Percentiles rank a stretch among this genome's conserved stretches.
These are phyloP conservation scores for Chloroclystis v-ata DNA, from an alignment of 2,888 invertebrate species.

Conservation along the genomic window DNA sequence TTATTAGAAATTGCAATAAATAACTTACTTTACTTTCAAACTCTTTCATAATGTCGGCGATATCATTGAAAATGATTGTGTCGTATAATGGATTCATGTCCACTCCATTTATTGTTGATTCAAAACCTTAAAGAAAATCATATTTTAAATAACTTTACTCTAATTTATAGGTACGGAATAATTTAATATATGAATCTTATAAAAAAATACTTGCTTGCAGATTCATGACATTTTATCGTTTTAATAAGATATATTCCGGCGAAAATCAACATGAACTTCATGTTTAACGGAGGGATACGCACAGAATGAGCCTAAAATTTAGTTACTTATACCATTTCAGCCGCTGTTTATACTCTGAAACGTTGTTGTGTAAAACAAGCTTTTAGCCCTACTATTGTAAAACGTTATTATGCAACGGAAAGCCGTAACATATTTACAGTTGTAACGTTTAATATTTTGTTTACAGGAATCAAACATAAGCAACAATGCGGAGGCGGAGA, in stretches of 20 bases:
- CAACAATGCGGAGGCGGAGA: slow-evolving; percentile 84
- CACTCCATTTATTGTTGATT: slow-evolving; percentile 38
- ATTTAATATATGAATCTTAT: no score
- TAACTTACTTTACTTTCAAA: slow-evolving; percentile 54
- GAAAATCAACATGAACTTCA: slow-evolving; percentile 23
- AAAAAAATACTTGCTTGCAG: slow-evolving; percentile 50
- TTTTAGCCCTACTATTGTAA: slow-evolving; percentile 20
- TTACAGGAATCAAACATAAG: slow-evolving; percentile 61
- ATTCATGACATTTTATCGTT: slow-evolving; percentile 41
- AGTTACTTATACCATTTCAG: slow-evolving; percentile 20
- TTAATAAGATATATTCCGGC: slow-evolving; percentile 27
- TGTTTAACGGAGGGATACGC: slow-evolving; percentile 20
- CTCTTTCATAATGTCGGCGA: slow-evolving; percentile 64
- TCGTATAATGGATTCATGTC: slow-evolving; percentile 59
- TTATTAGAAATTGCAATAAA: neutral
- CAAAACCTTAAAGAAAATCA: slow-evolving; percentile 18
- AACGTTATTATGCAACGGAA: slow-evolving; percentile 15
- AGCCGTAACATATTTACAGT: slow-evolving; percentile 2
- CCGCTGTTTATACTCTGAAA: slow-evolving; percentile 21
- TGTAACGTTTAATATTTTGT: slow-evolving; percentile 8
- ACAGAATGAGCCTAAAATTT: slow-evolving; percentile 22
- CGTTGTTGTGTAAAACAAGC: slow-evolving; percentile 24
- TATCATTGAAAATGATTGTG: slow-evolving; percentile 62
- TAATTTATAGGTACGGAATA: no score
- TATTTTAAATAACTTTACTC: neutral